A percentile compares a stretch with the other conserved stretches of the same genome.
Conservation (phyloP, 2,888 invertebrate species). For the Drosophila paramelanica region DNA sequence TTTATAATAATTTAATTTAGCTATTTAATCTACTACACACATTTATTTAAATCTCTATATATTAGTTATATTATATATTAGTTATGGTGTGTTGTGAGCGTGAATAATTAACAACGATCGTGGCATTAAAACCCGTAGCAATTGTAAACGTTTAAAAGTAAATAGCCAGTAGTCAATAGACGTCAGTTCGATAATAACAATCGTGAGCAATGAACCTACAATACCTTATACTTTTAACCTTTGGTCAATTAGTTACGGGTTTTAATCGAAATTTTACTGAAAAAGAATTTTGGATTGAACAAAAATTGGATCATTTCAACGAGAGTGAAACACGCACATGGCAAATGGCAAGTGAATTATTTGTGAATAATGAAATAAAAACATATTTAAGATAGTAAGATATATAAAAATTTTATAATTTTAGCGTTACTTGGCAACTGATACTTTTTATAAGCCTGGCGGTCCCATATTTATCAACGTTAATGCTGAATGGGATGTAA, state of each 20-base stretch:
- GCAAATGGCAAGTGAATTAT: slow-evolving; percentile 34
- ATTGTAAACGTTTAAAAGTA: slow-evolving; percentile 6
- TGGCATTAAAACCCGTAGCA: slow-evolving; percentile 8
- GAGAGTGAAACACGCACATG: slow-evolving; percentile 45
- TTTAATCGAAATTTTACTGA: slow-evolving; percentile 11
- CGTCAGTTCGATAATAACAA: neutral
- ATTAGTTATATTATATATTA: neutral
- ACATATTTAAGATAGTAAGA: neutral
- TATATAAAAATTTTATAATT: neutral
- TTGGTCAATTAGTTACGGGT: neutral
- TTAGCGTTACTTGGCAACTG: slow-evolving; percentile 28
- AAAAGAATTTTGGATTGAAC: slow-evolving; percentile 39
- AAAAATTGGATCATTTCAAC: slow-evolving; percentile 54
- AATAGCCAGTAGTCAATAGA: neutral
- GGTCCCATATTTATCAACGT: slow-evolving; percentile 42
- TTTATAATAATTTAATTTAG: no score
- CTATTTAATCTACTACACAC: no score
- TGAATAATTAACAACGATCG: slow-evolving; percentile 11
- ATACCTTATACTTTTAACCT: neutral
- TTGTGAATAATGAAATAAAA: no score
- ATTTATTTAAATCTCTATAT: neutral
- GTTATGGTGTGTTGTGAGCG: neutral
- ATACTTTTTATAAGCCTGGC: slow-evolving; percentile 30
- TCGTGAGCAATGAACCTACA: slow-evolving; percentile 1
- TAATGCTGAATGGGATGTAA: slow-evolving; percentile 40